These are phyloP conservation scores for Oligia latruncula DNA, from an alignment of 2,888 invertebrate species.

Conservation along the genomic window DNA sequence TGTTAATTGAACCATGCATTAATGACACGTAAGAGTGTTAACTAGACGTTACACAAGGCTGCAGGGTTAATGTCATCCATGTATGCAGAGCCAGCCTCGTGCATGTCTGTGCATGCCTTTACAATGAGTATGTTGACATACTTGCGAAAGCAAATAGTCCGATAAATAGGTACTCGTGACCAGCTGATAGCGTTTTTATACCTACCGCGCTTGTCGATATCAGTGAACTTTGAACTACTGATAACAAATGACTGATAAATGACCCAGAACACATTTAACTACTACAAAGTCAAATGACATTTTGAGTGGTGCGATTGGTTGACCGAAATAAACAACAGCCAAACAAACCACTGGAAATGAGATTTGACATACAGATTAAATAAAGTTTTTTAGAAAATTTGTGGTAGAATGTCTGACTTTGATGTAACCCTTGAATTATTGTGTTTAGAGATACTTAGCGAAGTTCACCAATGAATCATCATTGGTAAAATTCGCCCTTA, in stretches of 20 bases:
- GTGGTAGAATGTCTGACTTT: neutral
- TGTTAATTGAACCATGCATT: slow-evolving; percentile 15
- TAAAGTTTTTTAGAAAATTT: neutral
- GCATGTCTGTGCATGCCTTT: slow-evolving; percentile 48
- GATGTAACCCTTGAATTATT: neutral
- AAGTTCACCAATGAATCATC: too few relatives aligned
- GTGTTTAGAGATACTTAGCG: too few relatives aligned
- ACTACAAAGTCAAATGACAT: neutral
- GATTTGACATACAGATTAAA: neutral
- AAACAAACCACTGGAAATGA: neutral
- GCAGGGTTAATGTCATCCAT: slow-evolving; percentile 47
- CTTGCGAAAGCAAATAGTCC: slow-evolving; percentile 18
- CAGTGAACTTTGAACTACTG: slow-evolving; percentile 21
- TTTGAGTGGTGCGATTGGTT: neutral
- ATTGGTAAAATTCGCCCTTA: too few relatives aligned
- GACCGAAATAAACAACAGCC: neutral
- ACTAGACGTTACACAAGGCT: slow-evolving; percentile 33
- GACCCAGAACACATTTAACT: neutral
- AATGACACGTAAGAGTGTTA: slow-evolving; percentile 30
- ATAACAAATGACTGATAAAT: slow-evolving; percentile 8
- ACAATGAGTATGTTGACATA: slow-evolving; percentile 30
- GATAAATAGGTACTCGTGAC: slow-evolving; percentile 10
- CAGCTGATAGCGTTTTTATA: slow-evolving; percentile 23
- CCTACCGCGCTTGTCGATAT: slow-evolving; percentile 2
- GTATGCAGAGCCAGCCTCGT: slow-evolving; percentile 38